A percentile compares a stretch with the other conserved stretches of the same genome.
These are phyloP conservation scores for Daubentonia madagascariensis DNA, from an alignment of 2,113 vertebrate genomes.

Conservation along the genomic window DNA sequence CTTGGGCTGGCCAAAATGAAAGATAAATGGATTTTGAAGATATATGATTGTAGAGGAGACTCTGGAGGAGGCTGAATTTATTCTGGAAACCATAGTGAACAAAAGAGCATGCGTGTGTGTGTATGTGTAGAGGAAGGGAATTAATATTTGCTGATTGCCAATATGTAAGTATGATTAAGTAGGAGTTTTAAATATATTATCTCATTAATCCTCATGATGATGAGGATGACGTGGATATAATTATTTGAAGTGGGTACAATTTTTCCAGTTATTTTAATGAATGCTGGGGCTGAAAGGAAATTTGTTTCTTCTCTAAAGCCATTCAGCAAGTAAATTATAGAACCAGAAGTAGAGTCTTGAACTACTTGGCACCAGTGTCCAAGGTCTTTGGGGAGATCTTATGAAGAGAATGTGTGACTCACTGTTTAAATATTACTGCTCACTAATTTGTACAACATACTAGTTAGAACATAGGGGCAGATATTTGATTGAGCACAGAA, in stretches of 20 bases:
- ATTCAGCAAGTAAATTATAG: background rate
- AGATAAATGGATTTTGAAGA: background rate
- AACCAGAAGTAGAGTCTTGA: background rate
- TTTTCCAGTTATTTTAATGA: background rate
- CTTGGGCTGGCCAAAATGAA: background rate
- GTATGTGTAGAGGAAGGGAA: too few relatives aligned
- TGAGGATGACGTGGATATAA: background rate
- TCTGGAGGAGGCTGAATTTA: background rate
- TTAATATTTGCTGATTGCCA: background rate
- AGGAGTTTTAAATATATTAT: background rate
- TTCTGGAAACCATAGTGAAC: background rate
- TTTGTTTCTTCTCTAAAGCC: background rate
- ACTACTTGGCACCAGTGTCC: background rate
- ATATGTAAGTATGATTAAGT: background rate
- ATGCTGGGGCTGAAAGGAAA: background rate
- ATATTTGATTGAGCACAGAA: background rate
- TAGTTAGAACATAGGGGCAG: background rate
- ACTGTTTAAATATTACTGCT: background rate
- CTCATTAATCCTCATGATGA: background rate
- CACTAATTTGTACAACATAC: background rate
- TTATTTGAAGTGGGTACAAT: background rate
- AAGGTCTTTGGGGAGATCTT: background rate
- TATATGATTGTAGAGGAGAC: background rate
- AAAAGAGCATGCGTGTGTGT: background rate
- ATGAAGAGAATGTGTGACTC: background rate